These are phyloP conservation scores for Actinemys pallida DNA, from an alignment of 2,113 vertebrate genomes.

Conservation along the genomic window DNA sequence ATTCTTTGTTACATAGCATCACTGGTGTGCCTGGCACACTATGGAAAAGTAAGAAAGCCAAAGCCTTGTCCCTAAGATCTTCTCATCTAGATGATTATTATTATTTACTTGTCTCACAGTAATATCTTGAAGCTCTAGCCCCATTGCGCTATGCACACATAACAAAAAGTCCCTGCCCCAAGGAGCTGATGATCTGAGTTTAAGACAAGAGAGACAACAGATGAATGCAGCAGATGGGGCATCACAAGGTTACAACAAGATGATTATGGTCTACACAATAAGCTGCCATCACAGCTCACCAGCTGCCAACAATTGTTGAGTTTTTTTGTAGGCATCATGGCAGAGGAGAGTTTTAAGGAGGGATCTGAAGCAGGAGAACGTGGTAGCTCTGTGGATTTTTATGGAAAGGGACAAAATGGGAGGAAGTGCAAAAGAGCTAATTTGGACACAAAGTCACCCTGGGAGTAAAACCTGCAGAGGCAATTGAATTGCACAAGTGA, in stretches of 20 bases:
- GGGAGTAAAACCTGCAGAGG: neutral
- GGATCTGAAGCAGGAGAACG: neutral
- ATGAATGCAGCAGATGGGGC: neutral
- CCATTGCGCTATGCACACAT: neutral
- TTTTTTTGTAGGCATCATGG: neutral
- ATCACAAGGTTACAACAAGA: neutral
- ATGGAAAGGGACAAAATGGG: neutral
- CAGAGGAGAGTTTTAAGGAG: neutral
- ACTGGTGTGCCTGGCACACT: fast-evolving
- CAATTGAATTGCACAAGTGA: neutral
- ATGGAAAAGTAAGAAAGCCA: fast-evolving
- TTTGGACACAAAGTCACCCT: neutral
- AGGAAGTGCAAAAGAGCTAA: neutral
- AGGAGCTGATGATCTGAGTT: fast-evolving
- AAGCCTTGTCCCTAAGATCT: neutral
- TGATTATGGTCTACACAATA: neutral
- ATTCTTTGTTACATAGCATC: neutral
- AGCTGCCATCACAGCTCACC: neutral
- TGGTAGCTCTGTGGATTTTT: neutral
- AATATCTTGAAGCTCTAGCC: fast-evolving
- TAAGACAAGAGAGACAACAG: neutral
- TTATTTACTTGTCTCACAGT: too few species aligned
- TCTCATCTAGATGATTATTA: neutral
- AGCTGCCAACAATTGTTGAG: neutral
- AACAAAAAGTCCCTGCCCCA: neutral